Percentiles rank a stretch among this genome's conserved stretches.
Conservation (phyloP, 2,113 vertebrate species). For the Alosa alosa region DNA sequence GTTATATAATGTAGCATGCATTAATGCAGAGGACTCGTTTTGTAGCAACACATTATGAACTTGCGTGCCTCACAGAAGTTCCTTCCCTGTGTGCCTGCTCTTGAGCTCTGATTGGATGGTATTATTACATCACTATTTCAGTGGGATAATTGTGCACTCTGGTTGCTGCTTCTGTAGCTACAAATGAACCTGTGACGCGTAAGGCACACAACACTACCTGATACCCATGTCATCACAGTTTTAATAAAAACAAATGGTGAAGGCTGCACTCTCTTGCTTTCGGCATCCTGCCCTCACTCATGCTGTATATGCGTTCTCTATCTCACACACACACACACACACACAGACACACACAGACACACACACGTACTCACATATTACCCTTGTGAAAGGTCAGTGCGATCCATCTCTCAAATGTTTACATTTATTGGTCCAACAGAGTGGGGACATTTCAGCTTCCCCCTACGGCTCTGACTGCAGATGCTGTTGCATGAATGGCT, state of each 20-base stretch:
- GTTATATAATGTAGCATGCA: neutral
- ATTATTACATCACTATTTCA: neutral
- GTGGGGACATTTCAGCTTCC: constrained; percentile 57
- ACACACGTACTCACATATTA: neutral
- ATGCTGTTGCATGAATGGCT: constrained; percentile 37
- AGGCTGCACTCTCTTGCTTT: neutral
- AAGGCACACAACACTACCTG: neutral
- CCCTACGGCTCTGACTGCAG: constrained; percentile 8
- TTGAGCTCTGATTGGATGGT: neutral
- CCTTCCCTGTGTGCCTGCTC: neutral
- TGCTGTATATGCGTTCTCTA: neutral
- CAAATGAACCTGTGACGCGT: neutral
- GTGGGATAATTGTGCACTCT: neutral
- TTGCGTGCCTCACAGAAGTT: neutral
- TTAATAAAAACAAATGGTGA: neutral
- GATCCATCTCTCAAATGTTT: constrained; percentile 60
- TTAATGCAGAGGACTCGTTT: neutral
- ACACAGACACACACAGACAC: neutral
- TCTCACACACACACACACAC: neutral
- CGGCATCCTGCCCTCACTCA: neutral
- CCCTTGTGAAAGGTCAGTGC: constrained; percentile 60
- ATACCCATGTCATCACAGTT: neutral
- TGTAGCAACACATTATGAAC: neutral
- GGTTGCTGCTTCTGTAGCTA: neutral
- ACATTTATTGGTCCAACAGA: constrained; percentile 55